Base-by-base conservation (phyloP, 2,797 vertebrate genomes). In the Sebastes taczanowskii region DNA sequence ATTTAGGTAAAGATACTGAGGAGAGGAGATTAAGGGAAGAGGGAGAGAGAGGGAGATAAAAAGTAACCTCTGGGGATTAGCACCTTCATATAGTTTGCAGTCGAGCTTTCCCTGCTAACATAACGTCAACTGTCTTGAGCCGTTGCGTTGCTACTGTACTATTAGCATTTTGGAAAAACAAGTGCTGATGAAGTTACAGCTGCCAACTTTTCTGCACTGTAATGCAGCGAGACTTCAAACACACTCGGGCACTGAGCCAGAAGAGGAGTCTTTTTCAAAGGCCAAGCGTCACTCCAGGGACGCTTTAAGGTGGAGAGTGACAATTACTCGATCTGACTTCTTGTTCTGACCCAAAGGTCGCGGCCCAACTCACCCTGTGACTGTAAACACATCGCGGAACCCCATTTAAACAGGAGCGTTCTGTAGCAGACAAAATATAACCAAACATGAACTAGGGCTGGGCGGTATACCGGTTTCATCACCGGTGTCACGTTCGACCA, bases 1-100 rank as follows among this genome's bases (percentile, higher is more conserved):
- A 88, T 92, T 92, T 87, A 88, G 83, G 85, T 87, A 87, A 86
- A 87, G 89, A 91, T 89, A 82, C 65, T 78, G 38, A 63, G 78
- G 80, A 80, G 77, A 83, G 69, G 69, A 86, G 89, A 91, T 92
- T 91, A 92, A 83, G 70, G 49, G 46, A 62, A 49, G 46, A 18
- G 34, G 25, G 66, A 86, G 60, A 61, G 65, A 86, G 66, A 22
- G 52, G 65, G 73, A 80, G 88, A 90, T 91, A 81, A 91, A 84
- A 89, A 84, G 77, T 75, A 78, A 86, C 86, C 83, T 82, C 74
- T 4, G 14, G 63, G 88, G 84, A 92, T 90, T 90, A 81, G 58
- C 27, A 27, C 75, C 81, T 83, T 84, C 5, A 58, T 71, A 66
- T 27, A 78, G 76, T 22, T n/a, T 79, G 67, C 46, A 49, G 46